A percentile compares a stretch with the other conserved stretches of the same genome.
Evolutionary conservation across 2,888 invertebrate species (phyloP).

Genomic region (Mellilla xanthometata): DNA sequence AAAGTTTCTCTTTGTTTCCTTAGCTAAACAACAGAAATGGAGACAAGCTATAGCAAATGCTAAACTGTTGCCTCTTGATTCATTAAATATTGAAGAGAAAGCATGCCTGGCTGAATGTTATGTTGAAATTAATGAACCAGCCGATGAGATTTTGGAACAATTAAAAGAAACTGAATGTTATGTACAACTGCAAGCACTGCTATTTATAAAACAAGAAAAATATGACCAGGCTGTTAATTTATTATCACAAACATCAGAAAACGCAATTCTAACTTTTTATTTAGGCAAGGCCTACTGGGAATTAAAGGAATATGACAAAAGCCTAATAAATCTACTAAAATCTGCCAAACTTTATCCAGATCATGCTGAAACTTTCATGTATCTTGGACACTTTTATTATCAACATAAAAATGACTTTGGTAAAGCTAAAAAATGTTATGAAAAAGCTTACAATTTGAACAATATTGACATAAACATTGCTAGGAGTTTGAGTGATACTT

Average conservation of each 20-base stretch:
- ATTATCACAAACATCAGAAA: slow-evolving; percentile 66
- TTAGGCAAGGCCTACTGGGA: slow-evolving; percentile 84
- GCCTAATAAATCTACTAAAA: slow-evolving; percentile 85
- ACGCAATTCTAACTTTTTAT: slow-evolving; percentile 79
- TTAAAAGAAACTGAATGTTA: slow-evolving; percentile 52
- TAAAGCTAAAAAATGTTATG: slow-evolving; percentile 91
- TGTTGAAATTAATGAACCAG: slow-evolving; percentile 56
- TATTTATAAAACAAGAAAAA: slow-evolving; percentile 72
- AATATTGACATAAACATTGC: slow-evolving; percentile 85
- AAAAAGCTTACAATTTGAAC: slow-evolving; percentile 91
- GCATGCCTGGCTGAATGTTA: slow-evolving; percentile 61
- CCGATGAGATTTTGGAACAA: slow-evolving; percentile 48
- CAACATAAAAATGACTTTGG: slow-evolving; percentile 83
- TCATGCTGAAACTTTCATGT: slow-evolving; percentile 87
- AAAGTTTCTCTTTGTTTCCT: slow-evolving; percentile 57
- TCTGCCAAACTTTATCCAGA: slow-evolving; percentile 89
- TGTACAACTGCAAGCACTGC: slow-evolving; percentile 73
- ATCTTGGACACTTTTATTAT: slow-evolving; percentile 89
- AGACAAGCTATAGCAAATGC: slow-evolving; percentile 67
- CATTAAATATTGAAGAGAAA: slow-evolving; percentile 49
- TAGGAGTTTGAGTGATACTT: slow-evolving; percentile 88
- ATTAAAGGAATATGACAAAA: slow-evolving; percentile 81
- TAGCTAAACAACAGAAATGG: slow-evolving; percentile 75
- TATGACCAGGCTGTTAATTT: slow-evolving; percentile 80
- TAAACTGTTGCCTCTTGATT: slow-evolving; percentile 49